A percentile compares a stretch with the other conserved stretches of the same genome.
These are phyloP conservation scores for Rhingia rostrata DNA, from an alignment of 2,888 invertebrate species.

Conservation along the genomic window DNA sequence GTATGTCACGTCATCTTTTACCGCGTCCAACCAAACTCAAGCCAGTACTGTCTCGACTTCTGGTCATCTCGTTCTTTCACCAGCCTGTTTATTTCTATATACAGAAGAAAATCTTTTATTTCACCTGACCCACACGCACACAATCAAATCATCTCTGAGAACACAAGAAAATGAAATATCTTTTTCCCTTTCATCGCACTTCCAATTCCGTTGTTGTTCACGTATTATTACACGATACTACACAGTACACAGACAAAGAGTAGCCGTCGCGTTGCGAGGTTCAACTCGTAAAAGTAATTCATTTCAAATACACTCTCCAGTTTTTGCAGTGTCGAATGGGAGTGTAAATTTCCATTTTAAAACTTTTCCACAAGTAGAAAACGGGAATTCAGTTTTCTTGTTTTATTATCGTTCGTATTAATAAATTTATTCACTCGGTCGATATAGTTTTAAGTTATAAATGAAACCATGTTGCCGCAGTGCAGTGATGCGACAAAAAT, in stretches of 20 bases:
- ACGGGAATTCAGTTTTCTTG: conserved; percentile 31
- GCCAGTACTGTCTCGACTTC: neutral
- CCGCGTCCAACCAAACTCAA: conserved; percentile 24
- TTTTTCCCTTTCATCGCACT: conserved; percentile 8
- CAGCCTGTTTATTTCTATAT: neutral
- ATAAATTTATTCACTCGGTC: conserved; percentile 47
- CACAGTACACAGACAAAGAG: conserved; percentile 32
- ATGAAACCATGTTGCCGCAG: conserved; percentile 44
- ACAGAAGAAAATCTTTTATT: conserved; percentile 10
- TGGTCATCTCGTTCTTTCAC: neutral
- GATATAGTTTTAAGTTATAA: conserved; percentile 49
- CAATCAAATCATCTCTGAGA: neutral
- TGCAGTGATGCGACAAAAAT: conserved; percentile 44
- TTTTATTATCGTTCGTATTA: conserved; percentile 50
- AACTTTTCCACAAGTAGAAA: conserved; percentile 44
- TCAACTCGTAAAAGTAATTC: conserved; percentile 51
- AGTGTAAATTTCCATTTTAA: conserved; percentile 49
- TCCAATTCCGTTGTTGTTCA: conserved; percentile 43
- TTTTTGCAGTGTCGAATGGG: conserved; percentile 66
- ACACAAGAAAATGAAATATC: conserved; percentile 4
- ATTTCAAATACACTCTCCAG: conserved; percentile 42
- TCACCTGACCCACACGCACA: conserved; percentile 5
- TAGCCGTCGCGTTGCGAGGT: conserved; percentile 57
- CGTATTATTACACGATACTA: conserved; percentile 11
- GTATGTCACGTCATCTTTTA: conserved; percentile 55